phyloP scores from a whole-genome alignment of 2,797 vertebrate genomes.

The Platalea minor region DNA sequence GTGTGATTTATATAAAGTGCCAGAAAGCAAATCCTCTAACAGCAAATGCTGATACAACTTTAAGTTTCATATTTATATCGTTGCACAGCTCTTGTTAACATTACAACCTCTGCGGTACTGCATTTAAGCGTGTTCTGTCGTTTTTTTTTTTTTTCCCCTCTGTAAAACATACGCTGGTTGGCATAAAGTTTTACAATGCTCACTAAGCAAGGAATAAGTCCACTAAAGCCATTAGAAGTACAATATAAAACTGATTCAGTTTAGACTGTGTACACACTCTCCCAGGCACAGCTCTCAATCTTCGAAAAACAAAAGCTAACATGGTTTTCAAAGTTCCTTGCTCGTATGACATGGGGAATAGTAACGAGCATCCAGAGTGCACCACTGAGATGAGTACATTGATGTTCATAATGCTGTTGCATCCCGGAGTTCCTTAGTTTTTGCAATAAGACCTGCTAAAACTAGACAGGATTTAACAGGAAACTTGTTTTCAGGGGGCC shows the following conservation, averaged over 20 bases:
- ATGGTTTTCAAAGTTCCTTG: background rate
- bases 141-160: background rate
- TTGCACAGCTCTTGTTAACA: background rate
- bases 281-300: background rate
- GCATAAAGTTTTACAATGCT: background rate
- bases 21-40: background rate
- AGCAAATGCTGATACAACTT: background rate
- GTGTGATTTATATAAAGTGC: background rate
- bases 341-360: background rate
- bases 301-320: background rate
- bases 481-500: background rate
- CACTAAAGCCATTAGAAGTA: background rate
- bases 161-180: background rate
- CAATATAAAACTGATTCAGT: background rate
- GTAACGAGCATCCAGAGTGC: background rate
- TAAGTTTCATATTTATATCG: background rate
- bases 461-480: background rate
- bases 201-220: background rate
- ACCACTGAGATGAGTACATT: rapidly evolving
- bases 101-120: background rate
- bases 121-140: background rate
- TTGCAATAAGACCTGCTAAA: background rate
- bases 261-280: background rate
- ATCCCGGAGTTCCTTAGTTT: background rate
- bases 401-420: background rate